These are phyloP conservation scores for Cassiopea andromeda DNA, from an alignment of 30 jellyfish, hydroid and myxozoan species.

Conservation along the genomic window DNA sequence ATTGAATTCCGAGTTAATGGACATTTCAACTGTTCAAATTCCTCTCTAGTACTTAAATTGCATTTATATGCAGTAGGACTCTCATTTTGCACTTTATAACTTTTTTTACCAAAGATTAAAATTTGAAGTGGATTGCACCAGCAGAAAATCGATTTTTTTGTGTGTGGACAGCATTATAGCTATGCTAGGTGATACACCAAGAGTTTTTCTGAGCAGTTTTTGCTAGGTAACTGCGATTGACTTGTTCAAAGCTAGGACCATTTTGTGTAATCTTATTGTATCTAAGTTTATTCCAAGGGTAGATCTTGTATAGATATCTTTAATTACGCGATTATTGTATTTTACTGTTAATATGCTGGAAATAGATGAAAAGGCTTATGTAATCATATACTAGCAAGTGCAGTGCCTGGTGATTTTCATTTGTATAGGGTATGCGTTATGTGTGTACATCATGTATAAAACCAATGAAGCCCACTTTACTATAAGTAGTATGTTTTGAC, in stretches of 20 bases:
- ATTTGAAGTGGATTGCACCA: no score
- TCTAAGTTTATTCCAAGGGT: constrained; percentile 39
- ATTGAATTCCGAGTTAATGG: no score
- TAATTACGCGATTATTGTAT: constrained; percentile 12
- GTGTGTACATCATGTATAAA: constrained; percentile 74
- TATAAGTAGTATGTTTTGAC: constrained; percentile 45
- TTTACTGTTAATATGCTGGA: constrained; percentile 54
- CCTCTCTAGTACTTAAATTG: no score
- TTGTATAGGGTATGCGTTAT: constrained; percentile 35
- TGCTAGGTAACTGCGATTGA: not conserved
- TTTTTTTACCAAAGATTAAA: no score
- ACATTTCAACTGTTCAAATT: no score
- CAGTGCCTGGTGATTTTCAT: constrained; percentile 10
- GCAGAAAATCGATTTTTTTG: no score
- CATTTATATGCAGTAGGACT: no score
- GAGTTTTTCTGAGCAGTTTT: not conserved
- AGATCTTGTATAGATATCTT: constrained; percentile 31
- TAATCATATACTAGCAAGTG: constrained; percentile 18
- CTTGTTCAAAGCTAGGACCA: not conserved
- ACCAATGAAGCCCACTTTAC: constrained; percentile 53
- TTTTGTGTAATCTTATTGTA: constrained; percentile 30
- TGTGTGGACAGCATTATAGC: no score
- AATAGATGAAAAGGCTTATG: not conserved
- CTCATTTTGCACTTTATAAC: no score
- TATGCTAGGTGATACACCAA: no score